These are phyloP conservation scores for Panurus biarmicus DNA, from an alignment of 2,113 vertebrate species.

Conservation along the genomic window DNA sequence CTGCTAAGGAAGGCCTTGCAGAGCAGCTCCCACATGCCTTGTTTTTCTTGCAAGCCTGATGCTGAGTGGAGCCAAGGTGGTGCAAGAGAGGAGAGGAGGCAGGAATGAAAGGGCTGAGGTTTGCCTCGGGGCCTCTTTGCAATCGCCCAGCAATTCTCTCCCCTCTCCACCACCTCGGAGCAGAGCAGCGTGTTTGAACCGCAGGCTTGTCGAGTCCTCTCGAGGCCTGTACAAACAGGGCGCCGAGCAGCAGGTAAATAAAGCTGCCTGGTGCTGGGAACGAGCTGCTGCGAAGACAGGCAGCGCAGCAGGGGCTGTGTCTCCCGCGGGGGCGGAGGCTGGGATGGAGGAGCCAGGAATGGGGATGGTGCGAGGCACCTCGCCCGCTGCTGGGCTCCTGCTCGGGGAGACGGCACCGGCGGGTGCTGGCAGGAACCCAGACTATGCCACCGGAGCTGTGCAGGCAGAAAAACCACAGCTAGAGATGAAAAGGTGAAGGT, in stretches of 20 bases:
- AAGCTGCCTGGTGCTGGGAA: not conserved
- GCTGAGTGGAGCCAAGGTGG: not conserved
- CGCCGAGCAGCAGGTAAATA: not conserved
- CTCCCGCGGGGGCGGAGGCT: not conserved
- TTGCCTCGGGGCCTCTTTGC: slow-evolving; percentile 52
- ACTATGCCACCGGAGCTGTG: not conserved
- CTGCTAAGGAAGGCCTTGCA: not conserved
- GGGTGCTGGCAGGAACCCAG: not conserved
- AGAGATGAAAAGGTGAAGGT: not conserved
- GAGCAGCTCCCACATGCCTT: not conserved
- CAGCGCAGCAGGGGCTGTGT: not conserved
- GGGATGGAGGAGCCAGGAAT: not conserved
- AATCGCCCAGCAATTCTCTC: slow-evolving; percentile 42
- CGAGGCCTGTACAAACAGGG: slow-evolving; percentile 50
- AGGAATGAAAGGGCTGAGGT: slow-evolving; percentile 61
- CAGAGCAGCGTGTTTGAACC: slow-evolving; percentile 3
- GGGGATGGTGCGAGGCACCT: not conserved
- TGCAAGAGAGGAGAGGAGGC: slow-evolving; percentile 39
- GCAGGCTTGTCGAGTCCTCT: slow-evolving; percentile 33
- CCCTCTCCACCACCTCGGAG: not conserved
- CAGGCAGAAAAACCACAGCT: not conserved
- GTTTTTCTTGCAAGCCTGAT: slow-evolving; percentile 34
- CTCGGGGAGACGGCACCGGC: rapidly evolving
- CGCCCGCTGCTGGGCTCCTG: not conserved
- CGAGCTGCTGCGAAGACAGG: not conserved